Conservation (phyloP, 2,888 invertebrate genomes). For the Linyphia triangularis region DNA sequence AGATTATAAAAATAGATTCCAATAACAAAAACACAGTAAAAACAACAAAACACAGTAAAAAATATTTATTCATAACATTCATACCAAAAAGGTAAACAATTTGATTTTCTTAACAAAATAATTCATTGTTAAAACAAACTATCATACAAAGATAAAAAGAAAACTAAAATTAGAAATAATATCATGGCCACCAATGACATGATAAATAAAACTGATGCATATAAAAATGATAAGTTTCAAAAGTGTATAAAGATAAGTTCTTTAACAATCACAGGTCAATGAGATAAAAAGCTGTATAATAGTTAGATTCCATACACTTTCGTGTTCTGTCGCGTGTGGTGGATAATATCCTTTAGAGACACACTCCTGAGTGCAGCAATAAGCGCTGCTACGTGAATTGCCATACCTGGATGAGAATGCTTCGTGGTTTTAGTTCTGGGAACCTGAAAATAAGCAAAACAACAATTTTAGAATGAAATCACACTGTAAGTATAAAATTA, state of each 20-base stretch:
- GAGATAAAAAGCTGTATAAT: neutral
- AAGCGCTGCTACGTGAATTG: slow-evolving; percentile 80
- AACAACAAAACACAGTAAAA: too few relatives aligned
- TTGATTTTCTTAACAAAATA: neutral
- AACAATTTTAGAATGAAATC: too few relatives aligned
- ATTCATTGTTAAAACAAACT: neutral
- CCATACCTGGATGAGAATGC: slow-evolving; percentile 80
- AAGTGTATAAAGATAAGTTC: too few relatives aligned
- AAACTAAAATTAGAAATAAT: neutral
- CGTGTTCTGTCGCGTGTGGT: slow-evolving; percentile 79
- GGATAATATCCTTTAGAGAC: slow-evolving; percentile 78
- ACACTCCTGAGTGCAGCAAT: slow-evolving; percentile 78
- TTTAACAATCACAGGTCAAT: too few relatives aligned
- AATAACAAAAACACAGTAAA: too few relatives aligned
- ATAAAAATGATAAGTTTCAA: neutral
- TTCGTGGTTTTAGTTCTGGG: slow-evolving; percentile 76
- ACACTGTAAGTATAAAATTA: neutral
- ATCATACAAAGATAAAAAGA: neutral
- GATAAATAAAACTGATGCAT: neutral
- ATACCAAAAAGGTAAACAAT: neutral
- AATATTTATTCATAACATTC: neutral
- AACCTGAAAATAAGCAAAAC: slow-evolving; percentile 13
- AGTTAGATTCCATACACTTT: slow-evolving; percentile 71
- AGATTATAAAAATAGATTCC: too few relatives aligned
- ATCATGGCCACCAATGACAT: neutral